Evolutionary conservation across 2,888 invertebrate species (phyloP), one percentile per base, ranked within the genome.

Genomic region (Thera britannica): DNA sequence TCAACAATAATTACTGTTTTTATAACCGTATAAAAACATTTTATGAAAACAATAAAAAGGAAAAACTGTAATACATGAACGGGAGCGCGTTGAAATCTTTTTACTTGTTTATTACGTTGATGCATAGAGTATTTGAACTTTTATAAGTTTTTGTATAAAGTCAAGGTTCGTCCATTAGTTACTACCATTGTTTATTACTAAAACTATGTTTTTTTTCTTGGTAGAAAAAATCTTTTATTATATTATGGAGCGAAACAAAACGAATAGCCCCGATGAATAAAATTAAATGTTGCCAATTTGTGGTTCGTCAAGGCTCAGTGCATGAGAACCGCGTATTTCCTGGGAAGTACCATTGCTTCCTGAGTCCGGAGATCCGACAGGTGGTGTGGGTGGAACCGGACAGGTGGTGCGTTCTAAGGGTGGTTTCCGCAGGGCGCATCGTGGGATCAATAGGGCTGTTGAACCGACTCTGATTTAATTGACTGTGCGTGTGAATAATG

Each of bases 381-480:
- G 52, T 52, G 52, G 52, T 34, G 34, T 9, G 44, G 73, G 73
- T 72, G 75, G 65, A 36, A 46, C 41, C 56, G 61, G 67, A 65
- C 71, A 70, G 68, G 73, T 68, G 71, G 71, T 34, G 41, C 46
- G 58, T 59, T 61, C 65, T 23, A 65, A 62, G 55, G 68, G 65
- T 51, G 72, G 65, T 71, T 73, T 71, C 74, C 70, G 67, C 68
- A 65, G 62, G 59, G 65, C 44, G 44, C 44, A 44, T 58, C 67
- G 58, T 61, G 51, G 60, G 48, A 12, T 12, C 36, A 48, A 62
- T 67, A 44, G 51, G 68, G 68, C 62, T 70, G 73, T 70, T 70
- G 62, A 58, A 66, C 65, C 68, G 66, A 11, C 57, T 65, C 64
- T 61, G 67, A 73, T 72, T 73, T 75, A 70, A 73, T 73, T 71